Percentiles rank a stretch among this genome's conserved stretches.
These are phyloP conservation scores for Aspidiotus rigidus DNA, from an alignment of 2,888 invertebrate species.

Conservation along the genomic window DNA sequence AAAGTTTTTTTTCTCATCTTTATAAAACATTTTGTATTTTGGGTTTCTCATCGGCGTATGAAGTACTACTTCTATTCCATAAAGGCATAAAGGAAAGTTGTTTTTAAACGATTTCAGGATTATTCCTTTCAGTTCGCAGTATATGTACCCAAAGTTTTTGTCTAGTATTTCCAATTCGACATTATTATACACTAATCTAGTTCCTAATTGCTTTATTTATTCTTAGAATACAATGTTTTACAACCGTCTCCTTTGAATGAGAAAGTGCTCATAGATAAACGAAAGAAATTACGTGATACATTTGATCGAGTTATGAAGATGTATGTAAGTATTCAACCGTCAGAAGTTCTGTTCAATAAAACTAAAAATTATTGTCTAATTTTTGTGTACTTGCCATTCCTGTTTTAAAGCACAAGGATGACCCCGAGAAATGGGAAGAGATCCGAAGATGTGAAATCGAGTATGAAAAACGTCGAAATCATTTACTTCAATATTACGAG, in stretches of 20 bases:
- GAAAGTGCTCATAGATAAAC: conserved; percentile 90
- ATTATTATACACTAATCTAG: background rate
- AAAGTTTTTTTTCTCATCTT: too few species aligned
- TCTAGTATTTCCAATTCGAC: background rate
- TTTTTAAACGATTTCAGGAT: too few species aligned
- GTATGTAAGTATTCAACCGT: conserved; percentile 66
- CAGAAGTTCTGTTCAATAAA: background rate
- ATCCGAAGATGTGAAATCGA: conserved; percentile 83
- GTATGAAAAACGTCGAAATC: conserved; percentile 78
- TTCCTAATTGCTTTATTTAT: background rate
- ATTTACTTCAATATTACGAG: conserved; percentile 85
- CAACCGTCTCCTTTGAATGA: conserved; percentile 92
- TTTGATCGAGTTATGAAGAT: conserved; percentile 86
- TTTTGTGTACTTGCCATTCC: background rate
- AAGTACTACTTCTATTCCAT: too few species aligned
- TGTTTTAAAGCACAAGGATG: conserved; percentile 76
- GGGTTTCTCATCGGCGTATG: too few species aligned
- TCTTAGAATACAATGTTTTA: conserved; percentile 82
- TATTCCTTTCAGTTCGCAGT: too few species aligned
- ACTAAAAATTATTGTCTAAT: background rate
- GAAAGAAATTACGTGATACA: conserved; percentile 90
- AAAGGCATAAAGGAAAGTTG: too few species aligned
- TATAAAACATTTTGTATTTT: too few species aligned
- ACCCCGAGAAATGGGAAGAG: conserved; percentile 86
- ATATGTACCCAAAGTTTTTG: too few species aligned